phyloP scores from a whole-genome alignment of 2,888 invertebrate genomes.

The Eledona agricola region DNA sequence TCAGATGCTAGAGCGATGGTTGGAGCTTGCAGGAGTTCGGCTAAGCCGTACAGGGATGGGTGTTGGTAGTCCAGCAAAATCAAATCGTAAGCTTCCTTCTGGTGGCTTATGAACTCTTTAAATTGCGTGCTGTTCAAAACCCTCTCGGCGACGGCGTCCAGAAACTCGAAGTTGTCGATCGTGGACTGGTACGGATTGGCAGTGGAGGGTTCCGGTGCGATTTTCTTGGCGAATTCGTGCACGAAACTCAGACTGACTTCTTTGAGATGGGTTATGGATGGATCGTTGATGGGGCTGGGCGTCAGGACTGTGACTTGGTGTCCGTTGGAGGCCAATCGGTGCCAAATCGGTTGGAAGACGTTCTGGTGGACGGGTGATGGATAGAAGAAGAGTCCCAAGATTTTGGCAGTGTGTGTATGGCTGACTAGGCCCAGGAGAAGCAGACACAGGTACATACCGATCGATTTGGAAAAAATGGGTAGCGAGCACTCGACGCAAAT shows the following conservation, averaged over 20 bases:
- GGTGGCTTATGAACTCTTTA: background rate
- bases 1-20: constrained; percentile 32
- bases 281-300: constrained; percentile 42
- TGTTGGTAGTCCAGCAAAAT: constrained; percentile 5
- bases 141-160: background rate
- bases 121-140: background rate
- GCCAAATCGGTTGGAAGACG: constrained; percentile 32
- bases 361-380: constrained; percentile 41
- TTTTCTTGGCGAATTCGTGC: background rate
- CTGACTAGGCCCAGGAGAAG: too few species aligned
- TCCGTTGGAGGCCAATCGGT: constrained; percentile 42
- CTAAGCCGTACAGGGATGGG: constrained; percentile 1
- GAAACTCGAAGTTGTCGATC: background rate
- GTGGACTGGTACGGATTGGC: background rate
- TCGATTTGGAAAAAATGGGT: too few species aligned
- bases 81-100: constrained; percentile 10
- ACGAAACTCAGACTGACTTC: constrained; percentile 45
- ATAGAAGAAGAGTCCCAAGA: constrained; percentile 30
- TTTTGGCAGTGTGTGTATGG: too few species aligned
- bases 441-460: too few species aligned
- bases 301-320: constrained; percentile 51
- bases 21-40: constrained; percentile 15
- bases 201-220: too few species aligned
- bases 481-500: too few species aligned
- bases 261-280: constrained; percentile 30